Base-by-base conservation (phyloP, 2,888 invertebrate species). In the Leuctra nigra region DNA sequence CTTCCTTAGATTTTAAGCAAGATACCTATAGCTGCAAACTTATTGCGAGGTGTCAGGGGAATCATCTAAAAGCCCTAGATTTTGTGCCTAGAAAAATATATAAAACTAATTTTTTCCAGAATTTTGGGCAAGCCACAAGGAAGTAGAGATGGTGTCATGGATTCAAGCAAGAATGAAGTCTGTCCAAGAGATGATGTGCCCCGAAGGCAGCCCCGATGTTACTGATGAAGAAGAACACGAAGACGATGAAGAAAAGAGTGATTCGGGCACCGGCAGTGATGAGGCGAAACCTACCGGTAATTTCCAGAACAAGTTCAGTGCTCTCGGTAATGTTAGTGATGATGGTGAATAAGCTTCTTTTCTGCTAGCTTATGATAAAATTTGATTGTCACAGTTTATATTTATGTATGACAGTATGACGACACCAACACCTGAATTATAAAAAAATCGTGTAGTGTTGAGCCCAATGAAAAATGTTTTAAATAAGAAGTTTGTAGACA, bases 91-190 rank as follows among this genome's bases (percentile, higher is more conserved):
- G n/a, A n/a, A n/a, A n/a, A n/a, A n/a, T n/a, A n/a, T n/a, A n/a
- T n/a, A n/a, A n/a, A n/a, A n/a, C n/a, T n/a, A n/a, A n/a, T n/a
- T n/a, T 18, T 16, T 44, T 23, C 39, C 72, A 86, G 87, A 76
- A 48, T 73, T 73, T 62, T 86, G 82, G 78, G 75, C 77, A 62
- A 70, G 63, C 0, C 82, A 84, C 68, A 75, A 79, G 0, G 83
- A 85, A 59, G 69, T 85, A 0, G 78, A 79, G 62, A 78, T 77
- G 63, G 76, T 88, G 0, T 76, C 76, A 61, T 83, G 82, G 82
- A 83, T 87, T 54, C 85, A 86, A 71, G 84, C 85, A 0, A 68
- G 75, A 29, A 73, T 73, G 0, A 67, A 66, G 16, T 62, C 48
- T 4, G 54, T 57, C n/a, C 33, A 65, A 58, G 41, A 50, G 33